Evolutionary conservation across 1,140 invertebrate species (phyloP).

Genomic region (Nomia melanderi): DNA sequence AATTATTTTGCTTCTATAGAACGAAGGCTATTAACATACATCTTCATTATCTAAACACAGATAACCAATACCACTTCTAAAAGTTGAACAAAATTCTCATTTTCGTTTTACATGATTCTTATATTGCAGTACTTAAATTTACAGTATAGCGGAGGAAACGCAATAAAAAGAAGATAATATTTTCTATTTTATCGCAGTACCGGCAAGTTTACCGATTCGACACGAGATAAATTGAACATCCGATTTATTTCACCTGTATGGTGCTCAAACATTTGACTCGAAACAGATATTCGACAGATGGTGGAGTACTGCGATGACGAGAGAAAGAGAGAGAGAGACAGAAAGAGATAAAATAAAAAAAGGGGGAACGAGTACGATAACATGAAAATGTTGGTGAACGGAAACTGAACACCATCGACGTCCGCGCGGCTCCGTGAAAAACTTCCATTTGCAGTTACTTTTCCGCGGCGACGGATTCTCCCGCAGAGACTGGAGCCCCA

Average conservation of each 20-base stretch:
- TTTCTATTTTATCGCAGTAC: too few species aligned
- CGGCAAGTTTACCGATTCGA: neutral
- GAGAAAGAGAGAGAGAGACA: neutral
- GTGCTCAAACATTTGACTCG: neutral
- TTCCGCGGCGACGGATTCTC: neutral
- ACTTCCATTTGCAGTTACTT: constrained; percentile 40
- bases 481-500: neutral
- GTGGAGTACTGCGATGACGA: neutral
- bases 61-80: too few species aligned
- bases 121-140: too few species aligned
- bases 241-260: neutral
- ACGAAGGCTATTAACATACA: too few species aligned
- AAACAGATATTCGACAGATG: neutral
- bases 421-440: neutral
- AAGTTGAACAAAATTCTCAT: too few species aligned
- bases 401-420: neutral
- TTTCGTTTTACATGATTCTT: too few species aligned
- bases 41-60: too few species aligned
- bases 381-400: neutral
- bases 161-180: too few species aligned
- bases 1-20: too few species aligned
- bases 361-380: neutral
- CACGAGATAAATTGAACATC: neutral
- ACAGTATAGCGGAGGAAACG: too few species aligned
- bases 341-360: neutral